Evolutionary conservation across 2,113 vertebrate species (phyloP), one percentile per base, ranked within the genome.

Genomic region (Strix aluco): DNA sequence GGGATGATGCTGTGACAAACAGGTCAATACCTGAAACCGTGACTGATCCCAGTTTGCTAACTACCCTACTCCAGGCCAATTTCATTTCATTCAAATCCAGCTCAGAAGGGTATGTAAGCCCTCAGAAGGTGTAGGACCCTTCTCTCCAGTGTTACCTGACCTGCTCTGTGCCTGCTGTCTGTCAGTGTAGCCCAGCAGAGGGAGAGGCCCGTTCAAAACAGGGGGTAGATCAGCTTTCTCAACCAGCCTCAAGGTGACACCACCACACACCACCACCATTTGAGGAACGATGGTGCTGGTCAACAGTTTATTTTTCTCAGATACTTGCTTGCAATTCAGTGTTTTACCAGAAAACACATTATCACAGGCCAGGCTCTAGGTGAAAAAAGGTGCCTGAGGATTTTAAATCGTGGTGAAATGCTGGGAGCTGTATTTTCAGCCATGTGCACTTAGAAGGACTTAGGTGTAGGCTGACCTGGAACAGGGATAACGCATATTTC

Each of bases 1-100:
- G 52, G 90, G 71, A 83, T 70, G 82, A n/a, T 44, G 62, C 16
- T 83, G 51, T 66, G 59, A 70, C 72, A 94, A 96, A 84, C 34
- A 90, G 57, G 58, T 92, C 93, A 90, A 86, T 92, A 77, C 9
- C 30, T 86, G 46, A 83, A 81, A 46, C 40, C 0, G 0, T 34
- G 75, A 58, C 54, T 26, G 63, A 66, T 81, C 9, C 40, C 59
- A 66, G 46, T 80, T 71, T 49, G 30, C 67, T 69, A 27, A 34
- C 49, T 36, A 8, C 32, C 19, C 52, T 59, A 5, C 32, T 67
- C 46, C 52, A 58, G 32, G 47, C 18, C 47, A 21, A 11, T 19
- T 36, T 77, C 44, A 30, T 52, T 85, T 52, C 8, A 12, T 44
- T 81, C 72, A 66, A 70, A 74, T 55, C 36, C 42, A n/a, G 67